Evolutionary conservation across 2,113 vertebrate species (phyloP), one percentile per base, ranked within the genome.

Genomic region (Sylvilagus bachmani): DNA sequence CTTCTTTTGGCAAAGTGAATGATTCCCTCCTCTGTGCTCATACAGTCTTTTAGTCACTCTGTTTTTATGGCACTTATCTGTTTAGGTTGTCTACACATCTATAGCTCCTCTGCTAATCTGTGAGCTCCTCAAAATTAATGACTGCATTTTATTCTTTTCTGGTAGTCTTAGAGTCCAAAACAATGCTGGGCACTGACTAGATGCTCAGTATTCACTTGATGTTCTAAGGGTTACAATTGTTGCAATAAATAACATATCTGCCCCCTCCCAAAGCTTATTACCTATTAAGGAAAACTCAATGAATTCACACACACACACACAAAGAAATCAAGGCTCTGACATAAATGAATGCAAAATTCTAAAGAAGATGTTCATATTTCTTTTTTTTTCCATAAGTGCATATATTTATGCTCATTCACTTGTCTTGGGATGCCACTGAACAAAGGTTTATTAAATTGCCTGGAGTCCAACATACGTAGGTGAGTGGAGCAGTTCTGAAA

Each of bases 141-240:
- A 33, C 21, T 69, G 24, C 5, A 86, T 93, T 9, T 8, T 70
- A 75, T 81, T 87, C 9, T 51, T 77, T 81, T 58, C 49, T 31
- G 51, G 0, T 71, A 83, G 11, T 24, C 36, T 19, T 10, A 49
- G 16, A 13, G 69, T 74, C 77, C 36, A 51, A 62, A 88, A 58
- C 10, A n/a, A 1, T 17, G 27, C 66, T 29, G 55, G 66, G 16
- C 27, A 21, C 29, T 75, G 25, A 69, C n/a, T 95, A 86, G 22
- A 73, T 84, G 29, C n/a, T 86, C 58, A 87, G 29, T 55, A 92
- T 92, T 66, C 19, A 33, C 88, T 71, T 55, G 51, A 75, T 77
- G 29, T 10, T 73, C 3, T 36, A 21, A 29, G 29, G 13, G 61
- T 38, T 85, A 78, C 62, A 90, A 24, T 61, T 73, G 36, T 49